Percentiles rank a stretch among this genome's conserved stretches.
These are phyloP conservation scores for Diplazon laetatorius DNA, from an alignment of 2,888 invertebrate genomes.

Conservation along the genomic window DNA sequence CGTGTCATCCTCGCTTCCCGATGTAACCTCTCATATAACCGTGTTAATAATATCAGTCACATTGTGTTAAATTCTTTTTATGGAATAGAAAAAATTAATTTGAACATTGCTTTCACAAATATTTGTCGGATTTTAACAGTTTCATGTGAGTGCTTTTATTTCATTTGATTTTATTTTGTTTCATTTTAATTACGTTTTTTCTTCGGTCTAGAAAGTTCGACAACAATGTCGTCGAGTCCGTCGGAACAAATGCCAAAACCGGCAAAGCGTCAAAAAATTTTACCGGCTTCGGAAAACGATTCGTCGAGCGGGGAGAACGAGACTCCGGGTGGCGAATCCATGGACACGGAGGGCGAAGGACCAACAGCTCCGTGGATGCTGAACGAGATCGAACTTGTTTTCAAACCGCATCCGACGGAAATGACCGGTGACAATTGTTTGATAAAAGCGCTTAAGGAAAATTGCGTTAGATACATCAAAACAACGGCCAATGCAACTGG, in stretches of 20 bases:
- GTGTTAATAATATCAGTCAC: too few relatives aligned
- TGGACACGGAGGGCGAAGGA: conserved; percentile 92
- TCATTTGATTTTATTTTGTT: too few relatives aligned
- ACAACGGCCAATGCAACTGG: conserved; percentile 98
- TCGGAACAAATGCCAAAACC: conserved; percentile 83
- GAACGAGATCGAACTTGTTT: conserved; percentile 97
- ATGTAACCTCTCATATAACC: too few relatives aligned
- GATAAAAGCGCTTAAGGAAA: conserved; percentile 92
- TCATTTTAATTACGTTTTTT: not conserved
- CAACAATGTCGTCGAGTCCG: conserved; percentile 79
- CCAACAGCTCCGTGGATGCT: conserved; percentile 89
- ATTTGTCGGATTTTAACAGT: too few relatives aligned
- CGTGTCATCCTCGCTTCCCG: too few relatives aligned
- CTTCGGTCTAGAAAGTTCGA: conserved; percentile 78
- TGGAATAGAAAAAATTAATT: too few relatives aligned
- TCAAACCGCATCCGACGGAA: conserved; percentile 97
- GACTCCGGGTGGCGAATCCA: conserved; percentile 90
- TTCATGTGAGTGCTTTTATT: too few relatives aligned
- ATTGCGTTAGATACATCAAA: conserved; percentile 95
- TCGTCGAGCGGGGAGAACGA: conserved; percentile 84
- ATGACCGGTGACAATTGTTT: conserved; percentile 93
- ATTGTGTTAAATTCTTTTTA: too few relatives aligned
- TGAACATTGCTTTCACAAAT: too few relatives aligned
- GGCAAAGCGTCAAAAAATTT: conserved; percentile 88
- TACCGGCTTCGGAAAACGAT: conserved; percentile 83